These are phyloP conservation scores for Calyptomena viridis DNA, from an alignment of 2,113 vertebrate genomes.

Conservation along the genomic window DNA sequence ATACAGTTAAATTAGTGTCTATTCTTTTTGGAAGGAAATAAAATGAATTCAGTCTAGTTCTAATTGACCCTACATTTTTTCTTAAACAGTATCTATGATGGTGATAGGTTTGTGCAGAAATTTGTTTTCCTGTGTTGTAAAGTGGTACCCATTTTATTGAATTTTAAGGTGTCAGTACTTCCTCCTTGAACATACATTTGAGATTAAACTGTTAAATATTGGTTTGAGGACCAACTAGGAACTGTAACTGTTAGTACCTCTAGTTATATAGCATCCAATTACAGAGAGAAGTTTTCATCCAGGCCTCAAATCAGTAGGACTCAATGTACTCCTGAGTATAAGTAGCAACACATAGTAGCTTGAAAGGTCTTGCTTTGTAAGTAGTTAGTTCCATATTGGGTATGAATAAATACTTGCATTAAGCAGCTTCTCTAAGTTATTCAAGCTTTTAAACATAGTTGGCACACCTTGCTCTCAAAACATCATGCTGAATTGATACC, in stretches of 20 bases:
- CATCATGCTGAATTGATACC: neutral
- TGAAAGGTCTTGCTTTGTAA: neutral
- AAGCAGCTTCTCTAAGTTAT: neutral
- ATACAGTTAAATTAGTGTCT: slow-evolving; percentile 60
- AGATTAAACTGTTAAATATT: neutral
- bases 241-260: neutral
- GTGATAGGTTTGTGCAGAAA: neutral
- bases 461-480: neutral
- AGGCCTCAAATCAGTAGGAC: neutral
- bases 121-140: neutral
- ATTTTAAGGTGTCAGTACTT: neutral
- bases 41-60: slow-evolving; percentile 57
- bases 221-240: neutral
- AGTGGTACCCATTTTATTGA: neutral
- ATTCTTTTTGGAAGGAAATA: slow-evolving; percentile 55
- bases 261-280: neutral
- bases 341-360: neutral
- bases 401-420: neutral
- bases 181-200: neutral
- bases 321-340: neutral
- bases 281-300: neutral
- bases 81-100: neutral
- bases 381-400: neutral
- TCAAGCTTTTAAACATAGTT: neutral
- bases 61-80: slow-evolving; percentile 27